Evolutionary conservation across 1,140 invertebrate genomes (phyloP), one percentile per base, ranked within the genome.

Genomic region (Drosophila tristis): DNA sequence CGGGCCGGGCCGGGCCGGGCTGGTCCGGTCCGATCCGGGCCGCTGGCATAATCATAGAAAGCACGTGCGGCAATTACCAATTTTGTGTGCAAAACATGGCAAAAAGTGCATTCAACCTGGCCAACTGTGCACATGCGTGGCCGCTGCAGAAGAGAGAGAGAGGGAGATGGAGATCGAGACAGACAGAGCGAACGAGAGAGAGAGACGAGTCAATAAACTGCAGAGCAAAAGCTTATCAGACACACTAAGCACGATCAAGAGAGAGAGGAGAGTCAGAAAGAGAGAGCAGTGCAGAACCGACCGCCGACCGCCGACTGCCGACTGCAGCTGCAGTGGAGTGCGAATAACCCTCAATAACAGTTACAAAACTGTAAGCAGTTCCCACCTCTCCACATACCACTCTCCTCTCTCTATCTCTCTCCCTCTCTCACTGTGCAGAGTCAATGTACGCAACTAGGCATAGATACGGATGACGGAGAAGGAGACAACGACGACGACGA

Each of bases 311-410:
- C 31, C 31, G 56, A 67, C 62, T 66, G 31, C 31, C 9, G 53
- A 58, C 63, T 75, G 70, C 72, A 77, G 58, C 73, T 67, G 39
- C 39, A 71, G 61, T 67, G 35, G 55, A 75, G 70, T 86, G 82
- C 82, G 66, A 80, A 89, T 89, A 89, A 77, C 84, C 84, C 84
- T 89, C 79, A 89, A 86, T 78, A 86, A 90, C 86, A 86, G 86
- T 90, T 90, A 90, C 86, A 90, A 90, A 90, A 90, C 86, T 90
- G 86, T 90, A 86, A 76, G 84, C 79, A 76, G 79, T 80, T 75
- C 61, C 49, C 56, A 47, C 62, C 49, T 50, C 60, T n/a, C 53
- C 66, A 39, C 35, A 35, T 13, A 5, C 35, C 43, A 13, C 23
- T 25, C 31, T 26, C 35, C 48, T n/a, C 15, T 13, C 23, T 5